phyloP scores from a whole-genome alignment of 1,140 invertebrate genomes.

The Temnothorax longispinosus region DNA sequence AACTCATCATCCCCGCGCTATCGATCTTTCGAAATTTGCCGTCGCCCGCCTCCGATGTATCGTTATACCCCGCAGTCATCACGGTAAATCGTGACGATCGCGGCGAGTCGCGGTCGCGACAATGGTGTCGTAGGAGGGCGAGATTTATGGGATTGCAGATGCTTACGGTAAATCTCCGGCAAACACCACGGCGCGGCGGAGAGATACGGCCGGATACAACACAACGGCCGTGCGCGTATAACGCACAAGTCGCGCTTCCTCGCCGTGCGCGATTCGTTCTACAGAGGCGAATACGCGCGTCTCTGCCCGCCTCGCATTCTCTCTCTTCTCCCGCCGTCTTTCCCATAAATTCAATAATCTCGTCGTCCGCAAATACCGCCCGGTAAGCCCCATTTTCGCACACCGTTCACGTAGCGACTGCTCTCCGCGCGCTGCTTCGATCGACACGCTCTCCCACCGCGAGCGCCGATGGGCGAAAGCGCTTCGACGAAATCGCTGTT shows the following conservation, averaged over 20 bases:
- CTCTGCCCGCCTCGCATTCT: conserved; percentile 3
- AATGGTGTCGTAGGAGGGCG: conserved; percentile 38
- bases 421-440: conserved; percentile 42
- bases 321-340: conserved; percentile 34
- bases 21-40: conserved; percentile 19
- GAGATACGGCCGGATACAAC: conserved; percentile 49
- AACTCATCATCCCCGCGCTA: conserved; percentile 17
- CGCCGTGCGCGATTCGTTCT: conserved; percentile 1
- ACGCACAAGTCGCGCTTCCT: conserved; percentile 31
- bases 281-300: background rate
- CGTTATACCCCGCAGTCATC: conserved; percentile 12
- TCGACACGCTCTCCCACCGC: conserved; percentile 25
- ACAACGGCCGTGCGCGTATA: background rate
- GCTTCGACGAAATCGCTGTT: conserved; percentile 49
- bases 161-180: conserved; percentile 56
- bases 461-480: conserved; percentile 34
- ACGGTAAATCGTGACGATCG: conserved; percentile 48
- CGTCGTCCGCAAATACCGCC: conserved; percentile 50
- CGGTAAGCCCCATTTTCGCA: conserved; percentile 52
- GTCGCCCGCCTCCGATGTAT: background rate
- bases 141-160: conserved; percentile 60
- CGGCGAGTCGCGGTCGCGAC: conserved; percentile 37
- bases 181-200: conserved; percentile 30
- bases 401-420: conserved; percentile 54
- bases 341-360: conserved; percentile 71